Evolutionary conservation across 2,113 vertebrate genomes (phyloP), one percentile per base, ranked within the genome.

Genomic region (Chrysochloris asiatica): DNA sequence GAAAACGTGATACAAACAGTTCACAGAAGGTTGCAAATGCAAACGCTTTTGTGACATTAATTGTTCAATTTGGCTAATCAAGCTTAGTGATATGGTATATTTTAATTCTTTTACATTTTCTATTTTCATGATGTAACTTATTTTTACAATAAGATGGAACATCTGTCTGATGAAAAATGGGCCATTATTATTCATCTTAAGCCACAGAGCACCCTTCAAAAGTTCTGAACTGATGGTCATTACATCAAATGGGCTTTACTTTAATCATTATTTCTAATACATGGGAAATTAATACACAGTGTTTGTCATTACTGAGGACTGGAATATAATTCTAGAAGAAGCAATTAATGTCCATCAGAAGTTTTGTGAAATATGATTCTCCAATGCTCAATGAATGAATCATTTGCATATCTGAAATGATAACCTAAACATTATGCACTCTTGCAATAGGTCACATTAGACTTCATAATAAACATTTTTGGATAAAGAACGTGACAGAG

Each of bases 141-240:
- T 95, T 96, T 93, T 94, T 93, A 95, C 94, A 94, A 86, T 93
- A 94, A 96, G 94, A 93, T 88, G 78, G 86, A 94, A 96, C 82
- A 94, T 93, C 89, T 95, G 93, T 91, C 87, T 96, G 86, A 93
- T 93, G 91, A 95, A 95, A 96, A 97, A 89, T 67, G 65, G 91
- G 82, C 89, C 89, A 96, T 96, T 95, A 94, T 97, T 93, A 95
- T 96, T 97, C 95, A 95, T 96, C 79, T 93, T 92, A 95, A 88
- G 91, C 90, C 80, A 95, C 1, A n/a, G 88, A 88, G 79, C 82
- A 92, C 88, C 54, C 0, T 90, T 96, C 83, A 95, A 90, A 79
- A 86, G 85, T 83, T 95, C 94, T 94, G 90, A 94, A 93, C 75
- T 95, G 90, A 93, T 96, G 79, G 82, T 87, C 86, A 90, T 95